These are phyloP conservation scores for Pocillopora verrucosa DNA, from an alignment of 64 coral and sea anemone species.

Conservation along the genomic window DNA sequence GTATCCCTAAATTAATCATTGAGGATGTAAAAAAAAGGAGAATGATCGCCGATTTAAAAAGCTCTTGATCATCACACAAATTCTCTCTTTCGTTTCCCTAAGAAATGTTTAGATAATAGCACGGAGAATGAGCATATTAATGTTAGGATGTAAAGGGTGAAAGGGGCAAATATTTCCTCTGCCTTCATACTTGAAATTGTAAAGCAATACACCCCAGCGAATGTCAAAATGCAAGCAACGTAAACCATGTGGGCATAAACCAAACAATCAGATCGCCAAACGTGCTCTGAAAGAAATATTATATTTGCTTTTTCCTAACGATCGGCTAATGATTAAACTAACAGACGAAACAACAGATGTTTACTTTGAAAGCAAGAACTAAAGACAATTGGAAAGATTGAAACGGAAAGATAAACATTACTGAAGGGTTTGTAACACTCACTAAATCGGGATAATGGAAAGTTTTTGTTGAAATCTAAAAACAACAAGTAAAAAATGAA, in stretches of 20 bases:
- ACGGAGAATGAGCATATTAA: too few species aligned
- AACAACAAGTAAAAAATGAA: slow-evolving; percentile 11
- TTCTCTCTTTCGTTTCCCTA: too few species aligned
- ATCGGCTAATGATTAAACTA: neutral
- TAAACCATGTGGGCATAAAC: neutral
- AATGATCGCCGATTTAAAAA: too few species aligned
- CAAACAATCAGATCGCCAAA: neutral
- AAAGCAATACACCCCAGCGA: neutral
- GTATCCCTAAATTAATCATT: too few species aligned
- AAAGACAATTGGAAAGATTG: slow-evolving; percentile 16
- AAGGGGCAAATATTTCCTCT: too few species aligned
- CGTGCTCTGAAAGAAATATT: neutral
- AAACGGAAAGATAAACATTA: slow-evolving; percentile 11
- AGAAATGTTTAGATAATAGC: too few species aligned
- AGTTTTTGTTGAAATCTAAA: slow-evolving; percentile 36
- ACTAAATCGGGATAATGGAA: slow-evolving; percentile 16
- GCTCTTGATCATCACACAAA: too few species aligned
- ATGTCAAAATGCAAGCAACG: neutral
- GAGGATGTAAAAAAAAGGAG: too few species aligned
- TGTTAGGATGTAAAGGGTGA: too few species aligned
- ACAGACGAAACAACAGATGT: neutral
- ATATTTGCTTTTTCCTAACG: neutral
- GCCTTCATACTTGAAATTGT: neutral
- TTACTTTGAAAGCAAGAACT: slow-evolving; percentile 16
- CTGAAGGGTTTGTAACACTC: neutral